phyloP scores from a whole-genome alignment of 2,113 vertebrate genomes.

The Urocitellus parryii region DNA sequence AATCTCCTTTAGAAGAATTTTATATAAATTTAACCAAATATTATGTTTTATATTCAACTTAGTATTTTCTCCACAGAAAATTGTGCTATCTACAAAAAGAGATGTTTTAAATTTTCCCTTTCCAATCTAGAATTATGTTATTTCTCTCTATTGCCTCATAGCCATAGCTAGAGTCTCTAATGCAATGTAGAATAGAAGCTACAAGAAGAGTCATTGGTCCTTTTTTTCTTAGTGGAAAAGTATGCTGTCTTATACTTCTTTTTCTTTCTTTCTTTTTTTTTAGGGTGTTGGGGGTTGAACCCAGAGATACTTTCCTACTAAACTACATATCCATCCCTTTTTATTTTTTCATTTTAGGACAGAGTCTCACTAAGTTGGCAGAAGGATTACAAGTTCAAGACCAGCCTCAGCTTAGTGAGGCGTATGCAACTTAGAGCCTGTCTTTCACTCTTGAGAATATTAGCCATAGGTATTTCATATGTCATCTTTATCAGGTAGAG shows the following conservation, averaged over 20 bases:
- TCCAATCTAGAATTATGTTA: background rate
- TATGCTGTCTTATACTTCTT: background rate
- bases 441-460: too few relatives aligned
- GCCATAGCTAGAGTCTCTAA: background rate
- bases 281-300: too few relatives aligned
- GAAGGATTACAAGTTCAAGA: background rate
- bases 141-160: background rate
- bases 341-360: too few relatives aligned
- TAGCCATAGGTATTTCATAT: background rate
- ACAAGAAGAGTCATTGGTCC: background rate
- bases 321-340: too few relatives aligned
- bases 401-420: background rate
- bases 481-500: background rate
- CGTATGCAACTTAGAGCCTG: too few relatives aligned
- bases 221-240: background rate
- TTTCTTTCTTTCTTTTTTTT: background rate
- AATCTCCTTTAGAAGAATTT: background rate
- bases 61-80: background rate
- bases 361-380: too few relatives aligned
- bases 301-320: too few relatives aligned
- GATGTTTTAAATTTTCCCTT: background rate
- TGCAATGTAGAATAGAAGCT: background rate
- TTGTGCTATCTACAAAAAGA: background rate
- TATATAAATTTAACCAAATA: background rate
- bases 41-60: background rate